Conservation (phyloP, 2,888 invertebrate genomes). For the Lissocephala sabroskyi region DNA sequence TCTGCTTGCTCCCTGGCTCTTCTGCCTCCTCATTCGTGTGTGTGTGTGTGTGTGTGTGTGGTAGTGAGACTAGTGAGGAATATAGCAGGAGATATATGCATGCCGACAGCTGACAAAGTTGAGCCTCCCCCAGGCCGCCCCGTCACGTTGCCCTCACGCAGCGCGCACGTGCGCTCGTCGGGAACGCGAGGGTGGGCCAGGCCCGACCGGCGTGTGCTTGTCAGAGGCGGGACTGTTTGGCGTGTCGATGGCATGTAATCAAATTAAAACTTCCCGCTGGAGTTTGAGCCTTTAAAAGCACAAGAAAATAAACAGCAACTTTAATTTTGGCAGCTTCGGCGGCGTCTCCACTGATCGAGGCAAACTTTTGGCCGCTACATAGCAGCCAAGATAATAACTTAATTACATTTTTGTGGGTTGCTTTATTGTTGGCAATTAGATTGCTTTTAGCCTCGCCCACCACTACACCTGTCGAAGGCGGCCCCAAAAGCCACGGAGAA, state of each 20-base stretch:
- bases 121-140: not conserved
- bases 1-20: too few species aligned
- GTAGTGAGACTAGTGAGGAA: too few species aligned
- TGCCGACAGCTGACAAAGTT: slow-evolving; percentile 5
- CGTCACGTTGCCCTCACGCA: not conserved
- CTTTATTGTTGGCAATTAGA: slow-evolving; percentile 46
- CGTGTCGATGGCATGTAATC: slow-evolving; percentile 54
- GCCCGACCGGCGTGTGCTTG: slow-evolving; percentile 1
- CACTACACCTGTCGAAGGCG: slow-evolving; percentile 41
- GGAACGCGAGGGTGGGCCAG: too few species aligned
- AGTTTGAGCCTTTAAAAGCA: too few species aligned
- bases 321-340: too few species aligned
- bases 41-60: slow-evolving; percentile 8
- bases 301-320: too few species aligned
- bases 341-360: too few species aligned
- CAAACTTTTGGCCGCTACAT: too few species aligned
- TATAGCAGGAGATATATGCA: slow-evolving; percentile 31
- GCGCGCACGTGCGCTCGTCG: not conserved
- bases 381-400: slow-evolving; percentile 54
- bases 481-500: too few species aligned
- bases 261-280: slow-evolving; percentile 54
- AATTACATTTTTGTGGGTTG: slow-evolving; percentile 52
- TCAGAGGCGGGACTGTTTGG: slow-evolving; percentile 8
- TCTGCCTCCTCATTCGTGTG: too few species aligned
- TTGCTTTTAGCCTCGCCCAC: slow-evolving; percentile 19